Evolutionary conservation across 2,797 vertebrate genomes (phyloP).

Genomic region (Bucorvus abyssinicus): DNA sequence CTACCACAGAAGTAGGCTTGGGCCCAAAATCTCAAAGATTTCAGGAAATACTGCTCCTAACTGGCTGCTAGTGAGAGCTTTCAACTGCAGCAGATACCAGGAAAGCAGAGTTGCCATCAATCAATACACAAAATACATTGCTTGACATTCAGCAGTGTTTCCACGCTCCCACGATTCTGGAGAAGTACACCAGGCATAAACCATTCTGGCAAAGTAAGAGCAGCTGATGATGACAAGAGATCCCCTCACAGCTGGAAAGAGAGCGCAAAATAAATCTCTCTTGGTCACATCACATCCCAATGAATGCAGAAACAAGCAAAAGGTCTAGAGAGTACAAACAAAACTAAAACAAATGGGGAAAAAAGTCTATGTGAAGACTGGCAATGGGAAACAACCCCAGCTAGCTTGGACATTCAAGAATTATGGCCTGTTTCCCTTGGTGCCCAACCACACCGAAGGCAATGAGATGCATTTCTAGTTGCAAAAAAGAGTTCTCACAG

Average conservation of each 20-base stretch:
- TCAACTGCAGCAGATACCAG: not conserved
- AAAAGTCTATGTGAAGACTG: not conserved
- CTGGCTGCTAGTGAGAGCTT: not conserved
- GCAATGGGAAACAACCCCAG: not conserved
- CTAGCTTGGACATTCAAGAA: not conserved
- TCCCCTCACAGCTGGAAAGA: not conserved
- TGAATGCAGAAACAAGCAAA: not conserved
- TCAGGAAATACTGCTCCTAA: not conserved
- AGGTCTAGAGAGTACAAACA: not conserved
- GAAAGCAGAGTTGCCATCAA: not conserved
- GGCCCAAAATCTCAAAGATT: not conserved
- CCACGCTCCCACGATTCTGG: not conserved
- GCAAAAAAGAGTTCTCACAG: constrained; percentile 64
- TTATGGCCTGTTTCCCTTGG: not conserved
- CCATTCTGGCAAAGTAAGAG: not conserved
- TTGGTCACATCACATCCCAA: not conserved
- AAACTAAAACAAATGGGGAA: fast-evolving
- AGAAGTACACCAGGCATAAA: not conserved
- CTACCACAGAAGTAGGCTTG: not conserved
- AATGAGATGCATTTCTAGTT: not conserved
- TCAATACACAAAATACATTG: not conserved
- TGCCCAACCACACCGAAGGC: not conserved
- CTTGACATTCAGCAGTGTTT: not conserved
- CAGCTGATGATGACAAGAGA: not conserved
- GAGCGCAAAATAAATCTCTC: not conserved